Conservation (phyloP, 2,113 vertebrate species). For the Gadus chalcogrammus region DNA sequence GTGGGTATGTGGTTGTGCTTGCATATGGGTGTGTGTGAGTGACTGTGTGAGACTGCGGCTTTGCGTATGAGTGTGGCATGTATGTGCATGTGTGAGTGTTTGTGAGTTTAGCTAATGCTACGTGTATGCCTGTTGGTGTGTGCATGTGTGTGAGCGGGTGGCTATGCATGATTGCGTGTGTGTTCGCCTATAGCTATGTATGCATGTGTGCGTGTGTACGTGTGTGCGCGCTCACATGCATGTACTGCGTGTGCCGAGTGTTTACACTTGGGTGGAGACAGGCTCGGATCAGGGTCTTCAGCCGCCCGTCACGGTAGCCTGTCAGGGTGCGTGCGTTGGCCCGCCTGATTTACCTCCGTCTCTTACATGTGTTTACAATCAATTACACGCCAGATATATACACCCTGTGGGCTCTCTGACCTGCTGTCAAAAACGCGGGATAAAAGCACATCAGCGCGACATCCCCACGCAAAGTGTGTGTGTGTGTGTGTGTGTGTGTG, state of each 20-base stretch:
- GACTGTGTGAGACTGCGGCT: not conserved
- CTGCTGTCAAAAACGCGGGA: not conserved
- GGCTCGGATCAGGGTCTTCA: conserved; percentile 54
- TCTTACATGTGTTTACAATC: not conserved
- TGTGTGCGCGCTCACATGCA: not conserved
- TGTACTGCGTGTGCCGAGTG: not conserved
- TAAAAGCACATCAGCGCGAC: not conserved
- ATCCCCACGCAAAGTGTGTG: conserved; percentile 2
- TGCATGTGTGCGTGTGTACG: not conserved
- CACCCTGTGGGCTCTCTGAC: not conserved
- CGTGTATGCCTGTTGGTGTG: not conserved
- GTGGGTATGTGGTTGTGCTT: not conserved
- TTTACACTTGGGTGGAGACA: conserved; percentile 36
- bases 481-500: too few relatives aligned
- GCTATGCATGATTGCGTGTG: not conserved
- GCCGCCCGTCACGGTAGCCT: conserved; percentile 18
- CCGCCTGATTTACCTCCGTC: conserved; percentile 32
- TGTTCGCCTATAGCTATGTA: too few relatives aligned
- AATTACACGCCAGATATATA: conserved; percentile 1
- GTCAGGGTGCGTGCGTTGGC: conserved; percentile 27
- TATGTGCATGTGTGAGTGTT: not conserved
- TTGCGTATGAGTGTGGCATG: not conserved
- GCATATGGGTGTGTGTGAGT: not conserved
- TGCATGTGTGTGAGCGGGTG: not conserved
- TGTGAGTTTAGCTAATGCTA: not conserved